Evolutionary conservation across 2,113 vertebrate species (phyloP).

Genomic region (Salvator merianae): DNA sequence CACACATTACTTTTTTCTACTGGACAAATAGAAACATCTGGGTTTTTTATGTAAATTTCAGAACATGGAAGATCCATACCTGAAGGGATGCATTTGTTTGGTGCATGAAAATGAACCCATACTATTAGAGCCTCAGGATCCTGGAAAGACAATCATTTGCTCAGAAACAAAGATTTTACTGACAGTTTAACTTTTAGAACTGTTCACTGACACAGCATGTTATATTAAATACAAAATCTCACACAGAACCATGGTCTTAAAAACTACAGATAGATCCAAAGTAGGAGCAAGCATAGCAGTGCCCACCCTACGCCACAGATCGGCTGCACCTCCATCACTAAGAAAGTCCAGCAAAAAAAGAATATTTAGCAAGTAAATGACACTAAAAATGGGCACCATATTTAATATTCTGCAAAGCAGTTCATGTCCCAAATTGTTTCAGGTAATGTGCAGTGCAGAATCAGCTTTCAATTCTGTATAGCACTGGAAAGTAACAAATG

Average conservation of each 20-base stretch:
- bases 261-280: no score
- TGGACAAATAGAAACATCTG: background rate
- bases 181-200: background rate
- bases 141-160: conserved; percentile 65
- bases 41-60: background rate
- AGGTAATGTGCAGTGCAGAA: no score
- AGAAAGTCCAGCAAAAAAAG: no score
- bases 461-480: no score
- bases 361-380: no score
- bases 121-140: conserved; percentile 85
- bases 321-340: no score
- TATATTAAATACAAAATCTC: background rate
- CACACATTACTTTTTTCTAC: background rate
- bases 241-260: background rate
- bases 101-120: conserved; percentile 92
- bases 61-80: conserved; percentile 74
- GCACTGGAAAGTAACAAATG: no score
- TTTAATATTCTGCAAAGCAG: no score
- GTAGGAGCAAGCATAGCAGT: no score
- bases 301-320: no score
- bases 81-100: conserved; percentile 80
- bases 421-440: no score
- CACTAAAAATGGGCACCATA: no score
- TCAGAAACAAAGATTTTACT: conserved; percentile 1
- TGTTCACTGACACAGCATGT: background rate